Conservation (phyloP, 2,888 invertebrate genomes). For the Balanococcus diminutus region DNA sequence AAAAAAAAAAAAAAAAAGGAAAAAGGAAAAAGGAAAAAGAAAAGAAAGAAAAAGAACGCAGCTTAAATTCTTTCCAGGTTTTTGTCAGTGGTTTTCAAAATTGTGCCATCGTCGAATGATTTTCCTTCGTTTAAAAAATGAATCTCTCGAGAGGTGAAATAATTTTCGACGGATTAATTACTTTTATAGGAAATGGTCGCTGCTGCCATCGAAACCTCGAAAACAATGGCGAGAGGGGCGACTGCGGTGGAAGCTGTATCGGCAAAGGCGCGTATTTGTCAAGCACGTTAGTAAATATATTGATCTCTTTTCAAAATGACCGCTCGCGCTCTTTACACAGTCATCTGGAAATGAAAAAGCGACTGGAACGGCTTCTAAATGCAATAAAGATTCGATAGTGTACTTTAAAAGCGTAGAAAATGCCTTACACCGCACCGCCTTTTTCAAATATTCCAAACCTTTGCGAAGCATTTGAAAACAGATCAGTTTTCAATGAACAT, state of each 20-base stretch:
- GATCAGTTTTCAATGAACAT: conserved; percentile 34
- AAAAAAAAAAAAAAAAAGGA: not conserved
- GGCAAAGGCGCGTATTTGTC: not conserved
- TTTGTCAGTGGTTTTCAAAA: not conserved
- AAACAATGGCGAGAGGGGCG: not conserved
- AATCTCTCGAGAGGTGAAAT: not conserved
- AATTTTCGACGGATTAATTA: not conserved
- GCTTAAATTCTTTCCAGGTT: not conserved
- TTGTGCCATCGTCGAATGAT: not conserved
- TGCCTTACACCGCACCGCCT: conserved; percentile 1
- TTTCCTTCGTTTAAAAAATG: not conserved
- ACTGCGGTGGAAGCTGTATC: not conserved
- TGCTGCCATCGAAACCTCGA: not conserved
- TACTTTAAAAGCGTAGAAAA: conserved; percentile 8
- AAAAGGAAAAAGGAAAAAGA: not conserved
- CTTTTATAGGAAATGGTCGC: not conserved
- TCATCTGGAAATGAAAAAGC: conserved; percentile 36
- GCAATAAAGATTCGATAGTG: conserved; percentile 34
- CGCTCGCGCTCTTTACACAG: conserved; percentile 27
- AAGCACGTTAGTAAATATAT: conserved; percentile 40
- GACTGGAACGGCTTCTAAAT: conserved; percentile 14
- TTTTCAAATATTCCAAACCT: conserved; percentile 20
- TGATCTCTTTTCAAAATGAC: conserved; percentile 33
- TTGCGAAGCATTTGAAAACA: conserved; percentile 21
- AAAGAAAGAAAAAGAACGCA: not conserved